Evolutionary conservation across 2,113 vertebrate genomes (phyloP).

Genomic region (Callocephalon fimbriatum): DNA sequence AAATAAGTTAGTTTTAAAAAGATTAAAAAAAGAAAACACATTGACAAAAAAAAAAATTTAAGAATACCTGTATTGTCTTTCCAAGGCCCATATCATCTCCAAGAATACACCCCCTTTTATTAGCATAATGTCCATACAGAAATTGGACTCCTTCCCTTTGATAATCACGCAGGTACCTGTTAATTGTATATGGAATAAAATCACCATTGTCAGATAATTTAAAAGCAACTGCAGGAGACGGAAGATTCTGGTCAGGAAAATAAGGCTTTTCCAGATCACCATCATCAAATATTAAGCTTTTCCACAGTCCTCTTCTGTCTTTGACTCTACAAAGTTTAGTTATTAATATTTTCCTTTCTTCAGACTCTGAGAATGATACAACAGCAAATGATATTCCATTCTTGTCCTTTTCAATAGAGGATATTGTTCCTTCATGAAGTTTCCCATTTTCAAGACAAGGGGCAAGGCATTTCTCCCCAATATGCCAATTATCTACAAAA

Average conservation of each 20-base stretch:
- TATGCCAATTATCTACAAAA: slow-evolving; percentile 70
- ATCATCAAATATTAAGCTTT: slow-evolving; percentile 77
- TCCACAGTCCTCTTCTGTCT: slow-evolving; percentile 45
- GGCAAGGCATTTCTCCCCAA: slow-evolving; percentile 80
- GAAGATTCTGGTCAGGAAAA: slow-evolving; percentile 81
- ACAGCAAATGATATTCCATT: slow-evolving; percentile 69
- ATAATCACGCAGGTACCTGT: slow-evolving; percentile 94
- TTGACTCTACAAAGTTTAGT: slow-evolving; percentile 69
- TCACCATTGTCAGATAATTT: slow-evolving; percentile 80
- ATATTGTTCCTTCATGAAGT: slow-evolving; percentile 78
- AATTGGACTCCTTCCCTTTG: slow-evolving; percentile 91
- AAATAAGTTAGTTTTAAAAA: not conserved
- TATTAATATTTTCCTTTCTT: slow-evolving; percentile 71
- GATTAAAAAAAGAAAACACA: not conserved
- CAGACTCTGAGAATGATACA: slow-evolving; percentile 75
- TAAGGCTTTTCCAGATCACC: slow-evolving; percentile 88
- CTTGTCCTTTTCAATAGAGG: slow-evolving; percentile 72
- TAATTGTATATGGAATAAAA: slow-evolving; percentile 91
- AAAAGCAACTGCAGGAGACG: slow-evolving; percentile 74
- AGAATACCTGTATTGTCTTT: slow-evolving; percentile 95
- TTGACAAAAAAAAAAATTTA: not conserved
- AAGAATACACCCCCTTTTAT: slow-evolving; percentile 89
- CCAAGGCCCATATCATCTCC: slow-evolving; percentile 99
- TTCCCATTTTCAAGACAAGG: slow-evolving; percentile 72
- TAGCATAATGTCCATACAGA: slow-evolving; percentile 84